phyloP scores from a whole-genome alignment of 2,113 vertebrate genomes.

The Fulica atra region DNA sequence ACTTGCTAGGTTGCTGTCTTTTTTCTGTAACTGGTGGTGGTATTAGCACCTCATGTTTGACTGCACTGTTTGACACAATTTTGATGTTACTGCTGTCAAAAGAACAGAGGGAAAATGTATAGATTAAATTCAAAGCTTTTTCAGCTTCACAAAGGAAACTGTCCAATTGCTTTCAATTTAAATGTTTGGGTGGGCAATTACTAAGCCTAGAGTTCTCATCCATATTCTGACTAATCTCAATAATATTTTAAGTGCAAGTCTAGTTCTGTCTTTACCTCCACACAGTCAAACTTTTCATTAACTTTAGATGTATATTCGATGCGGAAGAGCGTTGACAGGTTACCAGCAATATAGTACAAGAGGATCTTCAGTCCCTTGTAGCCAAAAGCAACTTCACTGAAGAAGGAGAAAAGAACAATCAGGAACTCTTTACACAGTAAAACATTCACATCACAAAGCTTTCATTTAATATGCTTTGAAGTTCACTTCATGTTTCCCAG shows the following conservation, averaged over 20 bases:
- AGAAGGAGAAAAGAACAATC: conserved; percentile 26
- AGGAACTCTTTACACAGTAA: background rate
- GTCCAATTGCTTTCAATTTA: background rate
- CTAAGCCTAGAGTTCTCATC: background rate
- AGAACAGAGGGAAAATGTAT: background rate
- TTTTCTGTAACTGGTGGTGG: background rate
- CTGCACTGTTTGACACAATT: background rate
- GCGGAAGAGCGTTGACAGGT: conserved; percentile 93
- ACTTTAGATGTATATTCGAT: conserved; percentile 92
- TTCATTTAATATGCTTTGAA: background rate
- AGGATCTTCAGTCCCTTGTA: conserved; percentile 97
- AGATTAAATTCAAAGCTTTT: background rate
- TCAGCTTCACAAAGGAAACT: background rate
- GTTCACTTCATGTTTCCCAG: background rate
- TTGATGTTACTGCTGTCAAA: background rate
- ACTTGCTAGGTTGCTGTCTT: background rate
- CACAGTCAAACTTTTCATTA: conserved; percentile 91
- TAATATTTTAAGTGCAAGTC: background rate
- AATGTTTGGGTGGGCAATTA: background rate
- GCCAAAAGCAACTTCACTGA: conserved; percentile 96
- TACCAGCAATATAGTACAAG: conserved; percentile 92
- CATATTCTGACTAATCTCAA: background rate
- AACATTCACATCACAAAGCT: background rate
- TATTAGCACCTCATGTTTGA: background rate
- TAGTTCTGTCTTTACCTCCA: conserved; percentile 86